Percentiles rank a stretch among this genome's conserved stretches.
These are phyloP conservation scores for Anseranas semipalmata DNA, from an alignment of 2,113 vertebrate species.

Conservation along the genomic window DNA sequence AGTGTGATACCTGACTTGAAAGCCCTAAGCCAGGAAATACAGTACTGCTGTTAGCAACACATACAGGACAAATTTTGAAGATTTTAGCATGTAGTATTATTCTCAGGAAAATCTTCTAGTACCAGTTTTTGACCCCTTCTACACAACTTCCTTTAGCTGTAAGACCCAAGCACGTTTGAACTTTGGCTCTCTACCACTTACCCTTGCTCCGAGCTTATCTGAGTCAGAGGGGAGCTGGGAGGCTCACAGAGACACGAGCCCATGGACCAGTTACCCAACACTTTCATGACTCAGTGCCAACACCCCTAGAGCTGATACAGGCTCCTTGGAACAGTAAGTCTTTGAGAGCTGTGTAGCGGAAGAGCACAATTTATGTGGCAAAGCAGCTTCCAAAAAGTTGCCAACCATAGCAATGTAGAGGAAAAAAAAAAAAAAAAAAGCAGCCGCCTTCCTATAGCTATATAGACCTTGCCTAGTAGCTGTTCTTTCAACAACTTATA, in stretches of 20 bases:
- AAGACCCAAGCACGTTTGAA: not conserved
- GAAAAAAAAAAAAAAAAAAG: not conserved
- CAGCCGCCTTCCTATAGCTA: not conserved
- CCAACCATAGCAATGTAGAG: not conserved
- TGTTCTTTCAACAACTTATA: not conserved
- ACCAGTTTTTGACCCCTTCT: not conserved
- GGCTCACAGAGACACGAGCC: not conserved
- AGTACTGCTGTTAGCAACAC: not conserved
- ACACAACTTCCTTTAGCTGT: not conserved
- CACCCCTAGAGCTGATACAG: not conserved
- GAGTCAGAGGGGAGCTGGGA: not conserved
- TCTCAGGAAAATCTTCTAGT: not conserved
- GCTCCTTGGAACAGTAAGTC: not conserved
- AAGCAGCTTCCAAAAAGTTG: conserved; percentile 26
- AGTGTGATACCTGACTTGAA: not conserved
- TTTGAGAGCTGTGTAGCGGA: not conserved
- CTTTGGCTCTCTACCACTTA: not conserved
- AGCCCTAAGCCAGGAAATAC: not conserved
- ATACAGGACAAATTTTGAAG: not conserved
- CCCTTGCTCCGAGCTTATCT: not conserved
- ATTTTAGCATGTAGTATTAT: not conserved
- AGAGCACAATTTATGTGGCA: not conserved
- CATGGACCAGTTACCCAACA: not conserved
- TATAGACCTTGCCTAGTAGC: conserved; percentile 6
- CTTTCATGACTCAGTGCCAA: not conserved